Base-by-base conservation (phyloP, 2,888 invertebrate genomes). In the Polyommatus iphigenia region DNA sequence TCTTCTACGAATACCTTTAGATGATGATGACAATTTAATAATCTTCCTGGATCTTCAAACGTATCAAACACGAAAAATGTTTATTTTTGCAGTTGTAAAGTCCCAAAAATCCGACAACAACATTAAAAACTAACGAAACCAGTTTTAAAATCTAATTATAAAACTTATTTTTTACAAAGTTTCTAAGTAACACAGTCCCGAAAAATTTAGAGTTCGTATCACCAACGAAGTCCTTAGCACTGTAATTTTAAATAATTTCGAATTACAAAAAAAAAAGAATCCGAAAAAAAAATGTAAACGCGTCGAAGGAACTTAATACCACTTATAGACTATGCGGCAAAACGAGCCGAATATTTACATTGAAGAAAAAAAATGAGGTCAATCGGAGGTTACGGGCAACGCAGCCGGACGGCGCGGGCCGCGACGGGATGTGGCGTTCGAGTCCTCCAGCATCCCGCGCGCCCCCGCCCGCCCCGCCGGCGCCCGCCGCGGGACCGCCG, bases 331-430 rank as follows among this genome's bases (percentile, higher is more conserved):
- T 93, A 93, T 91, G 93, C 93, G 92, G 91, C 92, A 90, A 89
- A 89, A 90, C 88, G 88, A 88, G 92, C 92, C 93, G 92, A 91
- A 92, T 94, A 94, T 94, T 94, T 94, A 94, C 93, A 93, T 93
- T 92, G 90, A 89, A 89, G 91, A 91, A 92, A 93, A 93, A 94
- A 94, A 94, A 92, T 90, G 91, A 91, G 94, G 94, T 93, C 94
- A 93, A 89, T 88, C 91, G 89, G 92, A 93, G 93, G 93, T 93
- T 91, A 93, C 92, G 93, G 93, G 92, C 93, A 88, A 92, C 89
- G 91, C 93, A 90, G 93, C 93, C 93, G 91, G 90, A 88, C 91
- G 91, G 91, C 91, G 89, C 91, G 91, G 89, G 92, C 92, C 93
- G 93, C 91, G 91, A 87, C 93, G 92, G 90, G 90, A 90, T 92